Base-by-base conservation (phyloP, 2,888 invertebrate species). In the Chalcis sispes region DNA sequence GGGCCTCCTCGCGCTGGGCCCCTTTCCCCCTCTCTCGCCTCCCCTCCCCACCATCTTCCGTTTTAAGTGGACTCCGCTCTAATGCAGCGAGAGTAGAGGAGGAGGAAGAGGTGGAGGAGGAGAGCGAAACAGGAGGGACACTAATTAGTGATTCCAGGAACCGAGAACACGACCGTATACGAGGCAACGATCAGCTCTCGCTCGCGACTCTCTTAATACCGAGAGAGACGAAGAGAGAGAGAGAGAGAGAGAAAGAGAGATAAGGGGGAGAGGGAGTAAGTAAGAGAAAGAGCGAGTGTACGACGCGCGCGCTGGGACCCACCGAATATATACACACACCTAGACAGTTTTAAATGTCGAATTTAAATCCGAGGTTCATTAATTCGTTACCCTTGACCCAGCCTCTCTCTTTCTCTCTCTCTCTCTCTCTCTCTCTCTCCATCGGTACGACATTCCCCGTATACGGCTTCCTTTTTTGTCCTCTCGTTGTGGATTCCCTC, bases 141-240 rank as follows among this genome's bases (percentile, higher is more conserved):
- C 87, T 88, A 88, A 88, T 88, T 88, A 88, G 87, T 86, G 86
- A 87, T 88, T 87, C 87, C 86, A 85, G 84, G 88, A 67, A 42
- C 40, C 25, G 54, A 52, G 36, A 50, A 65, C 46, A 66, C 50
- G 50, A 7, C 13, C 20, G 50, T 46, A 62, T 23, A 18, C 29
- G 48, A 48, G 48, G 29, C 87, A 88, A 85, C 83, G 82, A 87
- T 86, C 46, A 32, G 48, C 5, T 18, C 59, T 48, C 59, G 69
- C 29, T 54, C 62, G 54, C 62, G 70, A 70, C 46, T 74, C 65
- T 65, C 50, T 73, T 72, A 29, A 62, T 13, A 59, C 48, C 27
- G 13, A 23, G 8, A 27, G 20, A 10, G 15, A 62, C 13, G 29
- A 29, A 48, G 29, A 61, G 25, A 62, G 27, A 15, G n/a, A 10